Base-by-base conservation (phyloP, 2,113 vertebrate species). In the Octodon degus region DNA sequence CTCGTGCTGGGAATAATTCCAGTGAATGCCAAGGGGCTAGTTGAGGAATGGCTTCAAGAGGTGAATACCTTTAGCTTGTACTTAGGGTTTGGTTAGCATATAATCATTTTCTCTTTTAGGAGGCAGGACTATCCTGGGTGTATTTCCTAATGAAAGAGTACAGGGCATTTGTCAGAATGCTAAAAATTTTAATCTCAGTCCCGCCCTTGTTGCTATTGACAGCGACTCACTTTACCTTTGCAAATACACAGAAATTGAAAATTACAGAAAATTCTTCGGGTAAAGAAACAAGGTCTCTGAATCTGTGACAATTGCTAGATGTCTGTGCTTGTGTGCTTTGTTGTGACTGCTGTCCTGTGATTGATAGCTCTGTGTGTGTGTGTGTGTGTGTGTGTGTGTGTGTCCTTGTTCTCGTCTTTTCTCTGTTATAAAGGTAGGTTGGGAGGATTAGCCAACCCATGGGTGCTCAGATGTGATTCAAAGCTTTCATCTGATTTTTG, bases 1-100 rank as follows among this genome's bases (percentile, higher is more conserved):
- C 97, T 98, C 96, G 85, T 98, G 98, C 97, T 98, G 97, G 0
- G 98, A 98, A 98, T 99, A 98, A 98, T 99, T 98, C 98, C 98
- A 97, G 98, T 98, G 93, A 98, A 96, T 98, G 98, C 98, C 98
- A 98, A 98, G 98, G 98, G 98, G 97, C 98, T 98, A 97, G 98
- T 98, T 98, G 98, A 99, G 98, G 98, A 98, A 98, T 98, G 98
- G 98, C 98, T 98, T 97, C 98, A 98, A 92, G 98, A 99, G 98
- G 99, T 99, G 98, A 98, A 98, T 99, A 98, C 98, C 97, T 97
- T 98, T 98, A 98, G 98, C 97, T 98, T 96, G 98, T 98, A 98
- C 98, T 98, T 98, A 98, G 98, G 98, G 93, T 98, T 98, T 97
- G 98, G 96, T 97, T 98, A 98, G 97, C 96, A 19, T 97, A 72